phyloP scores from a whole-genome alignment of 2,797 vertebrate species.

The Sternotherus odoratus region DNA sequence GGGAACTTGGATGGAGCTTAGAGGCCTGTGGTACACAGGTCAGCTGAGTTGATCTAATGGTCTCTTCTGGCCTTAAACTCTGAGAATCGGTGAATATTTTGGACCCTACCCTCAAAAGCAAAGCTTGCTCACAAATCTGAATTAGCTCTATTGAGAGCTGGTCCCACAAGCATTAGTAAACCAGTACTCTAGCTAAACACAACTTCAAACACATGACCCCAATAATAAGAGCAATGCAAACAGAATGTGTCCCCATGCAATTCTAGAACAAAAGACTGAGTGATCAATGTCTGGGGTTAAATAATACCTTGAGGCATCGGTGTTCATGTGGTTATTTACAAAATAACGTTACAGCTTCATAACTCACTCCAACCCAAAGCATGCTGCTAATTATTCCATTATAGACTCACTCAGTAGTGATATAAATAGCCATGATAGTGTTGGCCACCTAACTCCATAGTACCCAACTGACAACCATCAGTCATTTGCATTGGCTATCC shows the following conservation, averaged over 20 bases:
- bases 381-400: slow-evolving; percentile 60
- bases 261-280: slow-evolving; percentile 1
- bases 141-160: neutral
- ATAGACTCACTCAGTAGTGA: slow-evolving; percentile 40
- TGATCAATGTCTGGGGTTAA: slow-evolving; percentile 26
- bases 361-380: neutral
- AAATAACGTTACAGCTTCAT: slow-evolving; percentile 1
- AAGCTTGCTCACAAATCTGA: slow-evolving; percentile 21
- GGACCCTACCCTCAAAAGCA: neutral
- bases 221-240: neutral
- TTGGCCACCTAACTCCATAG: slow-evolving; percentile 17
- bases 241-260: slow-evolving; percentile 31
- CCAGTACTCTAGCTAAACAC: neutral
- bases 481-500: neutral
- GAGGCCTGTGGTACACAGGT: neutral
- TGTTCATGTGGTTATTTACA: slow-evolving; percentile 41
- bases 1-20: neutral
- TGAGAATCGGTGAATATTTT: neutral
- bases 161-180: neutral
- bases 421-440: slow-evolving; percentile 60
- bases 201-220: neutral
- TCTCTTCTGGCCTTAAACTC: neutral
- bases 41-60: neutral
- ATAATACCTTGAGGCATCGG: slow-evolving; percentile 44
- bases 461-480: slow-evolving; percentile 9